Conservation (phyloP, 2,113 vertebrate genomes). For the Panthera tigris region DNA sequence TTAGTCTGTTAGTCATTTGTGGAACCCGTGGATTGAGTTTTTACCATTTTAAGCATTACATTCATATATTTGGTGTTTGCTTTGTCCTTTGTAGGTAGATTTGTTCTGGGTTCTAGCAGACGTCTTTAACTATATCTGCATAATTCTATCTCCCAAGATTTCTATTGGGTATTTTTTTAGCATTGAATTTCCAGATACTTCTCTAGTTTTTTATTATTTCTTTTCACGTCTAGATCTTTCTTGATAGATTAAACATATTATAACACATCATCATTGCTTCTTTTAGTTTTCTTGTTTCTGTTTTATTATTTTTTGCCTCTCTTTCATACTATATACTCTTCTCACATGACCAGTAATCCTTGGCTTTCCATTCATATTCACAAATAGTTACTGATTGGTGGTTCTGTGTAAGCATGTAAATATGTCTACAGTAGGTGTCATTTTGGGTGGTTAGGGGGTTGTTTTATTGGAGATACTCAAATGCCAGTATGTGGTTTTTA, state of each 20-base stretch:
- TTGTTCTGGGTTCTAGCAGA: not conserved
- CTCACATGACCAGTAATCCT: not conserved
- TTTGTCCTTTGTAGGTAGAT: not conserved
- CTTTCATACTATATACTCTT: not conserved
- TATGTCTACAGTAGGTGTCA: not conserved
- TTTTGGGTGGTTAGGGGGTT: not conserved
- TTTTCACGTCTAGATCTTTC: not conserved
- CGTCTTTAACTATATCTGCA: not conserved
- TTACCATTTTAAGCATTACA: not conserved
- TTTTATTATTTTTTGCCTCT: not conserved
- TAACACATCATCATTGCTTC: not conserved
- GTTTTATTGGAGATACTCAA: not conserved
- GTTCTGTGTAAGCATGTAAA: not conserved
- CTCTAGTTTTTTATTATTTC: not conserved
- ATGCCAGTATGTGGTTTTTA: not conserved
- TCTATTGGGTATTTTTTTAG: not conserved
- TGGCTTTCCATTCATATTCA: not conserved
- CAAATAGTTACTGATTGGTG: no score
- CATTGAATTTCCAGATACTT: not conserved
- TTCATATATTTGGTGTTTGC: not conserved
- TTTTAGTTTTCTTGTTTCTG: not conserved
- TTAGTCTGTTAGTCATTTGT: not conserved
- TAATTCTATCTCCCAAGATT: not conserved
- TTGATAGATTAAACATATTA: not conserved
- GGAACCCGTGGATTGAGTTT: not conserved